A percentile compares a stretch with the other conserved stretches of the same genome.
Evolutionary conservation across 2,888 invertebrate genomes (phyloP).

Genomic region (Cosmopolites sordidus): DNA sequence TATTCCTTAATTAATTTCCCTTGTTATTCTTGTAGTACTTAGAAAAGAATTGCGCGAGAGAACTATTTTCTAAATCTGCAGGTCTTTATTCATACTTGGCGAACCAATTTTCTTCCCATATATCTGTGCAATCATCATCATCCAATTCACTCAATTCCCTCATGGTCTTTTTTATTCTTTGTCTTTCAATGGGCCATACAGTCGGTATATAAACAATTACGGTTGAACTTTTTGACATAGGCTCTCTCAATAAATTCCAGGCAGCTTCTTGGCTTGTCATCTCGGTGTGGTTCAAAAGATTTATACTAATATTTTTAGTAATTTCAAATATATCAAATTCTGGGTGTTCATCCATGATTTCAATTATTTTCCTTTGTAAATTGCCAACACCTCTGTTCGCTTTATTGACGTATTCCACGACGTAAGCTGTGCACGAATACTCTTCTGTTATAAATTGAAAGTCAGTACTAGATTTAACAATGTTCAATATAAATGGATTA

Average conservation of each 20-base stretch:
- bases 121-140: constrained; percentile 37
- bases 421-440: no score
- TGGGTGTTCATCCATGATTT: no score
- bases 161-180: constrained; percentile 37
- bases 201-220: constrained; percentile 42
- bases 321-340: no score
- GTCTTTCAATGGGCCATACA: constrained; percentile 43
- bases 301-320: no score
- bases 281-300: constrained; percentile 40
- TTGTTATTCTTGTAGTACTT: no score
- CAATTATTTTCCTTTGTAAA: no score
- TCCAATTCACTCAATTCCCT: constrained; percentile 38
- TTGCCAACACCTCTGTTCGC: no score
- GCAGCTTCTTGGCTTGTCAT: constrained; percentile 47
- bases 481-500: no score
- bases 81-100: constrained; percentile 46
- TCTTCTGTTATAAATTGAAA: no score
- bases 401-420: no score
- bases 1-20: no score
- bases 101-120: constrained; percentile 46
- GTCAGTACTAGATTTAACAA: no score
- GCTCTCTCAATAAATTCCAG: constrained; percentile 46
- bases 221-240: constrained; percentile 42
- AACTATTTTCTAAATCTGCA: constrained; percentile 36
- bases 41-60: constrained; percentile 45